Evolutionary conservation across 2,888 invertebrate species (phyloP).

Genomic region (Miltochrista miniata): DNA sequence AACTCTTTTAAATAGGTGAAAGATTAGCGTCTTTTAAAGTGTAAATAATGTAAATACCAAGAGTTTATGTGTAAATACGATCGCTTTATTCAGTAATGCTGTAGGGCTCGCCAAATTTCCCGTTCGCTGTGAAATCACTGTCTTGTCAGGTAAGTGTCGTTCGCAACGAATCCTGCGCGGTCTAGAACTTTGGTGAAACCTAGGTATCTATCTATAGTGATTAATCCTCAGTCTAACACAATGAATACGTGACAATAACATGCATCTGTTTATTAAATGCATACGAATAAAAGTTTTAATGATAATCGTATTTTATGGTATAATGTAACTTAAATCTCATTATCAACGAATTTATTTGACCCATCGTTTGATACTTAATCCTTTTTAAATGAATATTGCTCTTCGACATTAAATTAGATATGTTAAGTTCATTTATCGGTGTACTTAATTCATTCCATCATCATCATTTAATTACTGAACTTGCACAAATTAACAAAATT

Average conservation of each 20-base stretch:
- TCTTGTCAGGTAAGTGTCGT: too few relatives aligned
- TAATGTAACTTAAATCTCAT: slow-evolving; percentile 12
- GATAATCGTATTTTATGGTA: slow-evolving; percentile 17
- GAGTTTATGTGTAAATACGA: slow-evolving; percentile 68
- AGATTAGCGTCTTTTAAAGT: slow-evolving; percentile 57
- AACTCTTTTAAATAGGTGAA: slow-evolving; percentile 75
- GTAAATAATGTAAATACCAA: slow-evolving; percentile 60
- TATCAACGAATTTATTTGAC: slow-evolving; percentile 5
- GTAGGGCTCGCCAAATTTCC: too few relatives aligned
- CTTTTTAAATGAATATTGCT: not conserved
- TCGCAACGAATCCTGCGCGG: too few relatives aligned
- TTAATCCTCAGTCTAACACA: slow-evolving; percentile 35
- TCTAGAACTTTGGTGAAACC: too few relatives aligned
- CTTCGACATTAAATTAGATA: not conserved
- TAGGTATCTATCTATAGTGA: slow-evolving; percentile 16
- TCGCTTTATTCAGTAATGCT: slow-evolving; percentile 44
- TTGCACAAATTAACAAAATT: not conserved
- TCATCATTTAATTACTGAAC: not conserved
- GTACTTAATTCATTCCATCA: slow-evolving; percentile 33
- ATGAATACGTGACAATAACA: slow-evolving; percentile 75
- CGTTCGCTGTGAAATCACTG: too few relatives aligned
- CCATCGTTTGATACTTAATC: not conserved
- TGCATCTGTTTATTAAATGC: slow-evolving; percentile 63
- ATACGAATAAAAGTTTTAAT: slow-evolving; percentile 39
- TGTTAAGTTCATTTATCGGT: slow-evolving; percentile 16